Conservation (phyloP, 2,113 vertebrate species). For the Macroglossus sobrinus region DNA sequence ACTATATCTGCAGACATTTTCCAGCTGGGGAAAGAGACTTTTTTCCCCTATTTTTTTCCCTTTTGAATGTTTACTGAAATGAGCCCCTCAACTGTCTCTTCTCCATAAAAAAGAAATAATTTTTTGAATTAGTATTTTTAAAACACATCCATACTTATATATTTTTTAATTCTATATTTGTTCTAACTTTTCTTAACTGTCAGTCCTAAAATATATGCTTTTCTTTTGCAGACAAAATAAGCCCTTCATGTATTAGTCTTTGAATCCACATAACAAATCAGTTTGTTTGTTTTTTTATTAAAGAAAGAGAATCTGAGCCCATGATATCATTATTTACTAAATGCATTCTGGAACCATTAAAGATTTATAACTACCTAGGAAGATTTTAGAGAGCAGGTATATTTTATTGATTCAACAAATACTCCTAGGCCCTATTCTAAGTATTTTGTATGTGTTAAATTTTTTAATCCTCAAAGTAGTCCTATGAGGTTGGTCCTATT, state of each 20-base stretch:
- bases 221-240: slow-evolving; percentile 31
- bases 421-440: background rate
- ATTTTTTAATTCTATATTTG: slow-evolving; percentile 6
- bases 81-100: slow-evolving; percentile 27
- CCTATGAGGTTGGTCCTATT: background rate
- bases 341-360: background rate
- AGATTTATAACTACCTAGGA: background rate
- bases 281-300: background rate
- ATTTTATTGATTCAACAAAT: slow-evolving; percentile 34
- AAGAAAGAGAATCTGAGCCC: background rate
- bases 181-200: slow-evolving; percentile 18
- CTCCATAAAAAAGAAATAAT: background rate
- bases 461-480: background rate
- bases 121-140: slow-evolving; percentile 39
- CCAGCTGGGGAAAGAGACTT: slow-evolving; percentile 64
- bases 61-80: slow-evolving; percentile 72
- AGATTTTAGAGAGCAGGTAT: background rate
- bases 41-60: slow-evolving; percentile 7
- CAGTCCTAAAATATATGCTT: slow-evolving; percentile 51
- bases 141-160: slow-evolving; percentile 31
- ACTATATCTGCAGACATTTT: slow-evolving; percentile 71
- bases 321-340: background rate
- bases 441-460: background rate
- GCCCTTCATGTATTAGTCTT: background rate
- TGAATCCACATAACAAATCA: background rate